Evolutionary conservation across 2,797 vertebrate genomes (phyloP).

Genomic region (Cuniculus paca): DNA sequence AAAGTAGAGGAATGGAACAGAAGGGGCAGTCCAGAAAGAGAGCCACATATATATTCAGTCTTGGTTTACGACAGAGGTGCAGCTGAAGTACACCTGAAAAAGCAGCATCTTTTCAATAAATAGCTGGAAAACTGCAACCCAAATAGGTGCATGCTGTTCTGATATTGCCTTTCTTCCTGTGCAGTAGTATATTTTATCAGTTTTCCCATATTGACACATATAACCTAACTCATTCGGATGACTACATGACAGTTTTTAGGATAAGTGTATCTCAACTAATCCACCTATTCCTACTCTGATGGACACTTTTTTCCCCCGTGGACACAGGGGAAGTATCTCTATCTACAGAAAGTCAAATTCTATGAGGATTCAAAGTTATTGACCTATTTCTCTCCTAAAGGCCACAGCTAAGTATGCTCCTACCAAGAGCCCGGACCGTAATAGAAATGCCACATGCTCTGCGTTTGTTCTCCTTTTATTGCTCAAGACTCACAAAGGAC

Average conservation of each 20-base stretch:
- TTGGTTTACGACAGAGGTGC: not conserved
- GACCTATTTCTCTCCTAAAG: slow-evolving; percentile 13
- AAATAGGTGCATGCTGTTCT: not conserved
- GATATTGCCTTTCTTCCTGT: slow-evolving; percentile 18
- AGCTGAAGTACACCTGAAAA: not conserved
- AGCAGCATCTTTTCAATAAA: slow-evolving; percentile 39
- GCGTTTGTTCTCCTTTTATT: slow-evolving; percentile 60
- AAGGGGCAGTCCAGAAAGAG: not conserved
- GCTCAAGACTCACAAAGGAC: slow-evolving; percentile 47
- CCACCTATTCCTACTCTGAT: not conserved
- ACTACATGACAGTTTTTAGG: not conserved
- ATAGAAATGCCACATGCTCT: slow-evolving; percentile 28
- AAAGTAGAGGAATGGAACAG: not conserved
- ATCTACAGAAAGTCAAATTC: not conserved
- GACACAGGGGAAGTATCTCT: not conserved
- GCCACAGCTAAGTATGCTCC: not conserved
- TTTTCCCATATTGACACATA: not conserved
- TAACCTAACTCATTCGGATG: slow-evolving; percentile 41
- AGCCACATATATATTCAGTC: not conserved
- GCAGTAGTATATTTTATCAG: not conserved
- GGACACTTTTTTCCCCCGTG: not conserved
- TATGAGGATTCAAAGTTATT: slow-evolving; percentile 8
- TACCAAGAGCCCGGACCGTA: not conserved
- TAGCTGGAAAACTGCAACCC: not conserved
- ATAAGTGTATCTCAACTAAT: not conserved